phyloP scores from a whole-genome alignment of 2,888 invertebrate species.

The Pammene fasciana region DNA sequence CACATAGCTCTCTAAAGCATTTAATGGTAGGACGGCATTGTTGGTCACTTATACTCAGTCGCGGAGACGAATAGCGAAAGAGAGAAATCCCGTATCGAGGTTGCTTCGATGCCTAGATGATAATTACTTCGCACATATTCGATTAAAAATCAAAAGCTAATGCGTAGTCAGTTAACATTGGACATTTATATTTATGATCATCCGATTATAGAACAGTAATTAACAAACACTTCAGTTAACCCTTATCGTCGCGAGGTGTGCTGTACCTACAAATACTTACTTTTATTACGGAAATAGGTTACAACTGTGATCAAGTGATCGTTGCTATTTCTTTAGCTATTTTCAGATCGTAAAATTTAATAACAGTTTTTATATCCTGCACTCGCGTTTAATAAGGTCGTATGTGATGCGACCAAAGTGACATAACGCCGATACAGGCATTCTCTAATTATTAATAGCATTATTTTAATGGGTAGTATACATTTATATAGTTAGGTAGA shows the following conservation, averaged over 20 bases:
- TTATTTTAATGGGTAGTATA: no score
- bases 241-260: conserved; percentile 9
- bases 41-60: no score
- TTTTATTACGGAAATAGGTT: conserved; percentile 1
- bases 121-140: neutral
- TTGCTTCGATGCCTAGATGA: neutral
- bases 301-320: neutral
- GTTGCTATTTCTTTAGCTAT: neutral
- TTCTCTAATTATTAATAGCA: no score
- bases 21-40: no score
- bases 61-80: no score
- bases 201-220: conserved; percentile 1
- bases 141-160: neutral
- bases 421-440: neutral
- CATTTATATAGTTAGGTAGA: no score
- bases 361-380: neutral
- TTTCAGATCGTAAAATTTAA: neutral
- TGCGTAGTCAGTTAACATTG: neutral
- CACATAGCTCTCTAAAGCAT: no score
- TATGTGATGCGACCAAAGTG: neutral
- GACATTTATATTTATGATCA: neutral
- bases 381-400: neutral
- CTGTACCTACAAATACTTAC: conserved; percentile 4
- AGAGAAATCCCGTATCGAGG: no score
- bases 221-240: neutral